Percentiles rank a stretch among this genome's conserved stretches.
phyloP scores from a whole-genome alignment of 2,888 invertebrate genomes.

The Pheosia gnoma region DNA sequence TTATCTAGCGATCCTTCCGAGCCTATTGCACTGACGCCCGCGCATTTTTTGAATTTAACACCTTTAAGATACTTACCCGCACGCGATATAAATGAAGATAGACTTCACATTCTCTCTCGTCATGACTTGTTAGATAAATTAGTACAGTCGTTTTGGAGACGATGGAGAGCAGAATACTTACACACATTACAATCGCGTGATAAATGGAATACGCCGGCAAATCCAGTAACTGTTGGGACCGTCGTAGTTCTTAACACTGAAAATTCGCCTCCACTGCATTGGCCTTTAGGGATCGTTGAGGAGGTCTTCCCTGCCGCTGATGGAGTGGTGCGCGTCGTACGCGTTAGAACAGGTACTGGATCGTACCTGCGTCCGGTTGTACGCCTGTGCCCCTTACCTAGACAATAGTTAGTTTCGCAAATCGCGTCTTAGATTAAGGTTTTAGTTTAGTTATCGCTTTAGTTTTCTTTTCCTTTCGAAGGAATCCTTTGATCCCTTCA shows the following conservation, averaged over 20 bases:
- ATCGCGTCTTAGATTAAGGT: background rate
- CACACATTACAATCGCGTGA: slow-evolving; percentile 14
- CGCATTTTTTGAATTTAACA: slow-evolving; percentile 18
- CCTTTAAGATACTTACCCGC: slow-evolving; percentile 18
- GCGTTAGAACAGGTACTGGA: slow-evolving; percentile 13
- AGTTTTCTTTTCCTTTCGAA: background rate
- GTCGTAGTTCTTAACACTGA: slow-evolving; percentile 15
- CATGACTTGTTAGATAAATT: slow-evolving; percentile 16
- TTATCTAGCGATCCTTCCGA: slow-evolving; percentile 7
- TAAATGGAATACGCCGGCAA: slow-evolving; percentile 15
- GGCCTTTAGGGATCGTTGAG: slow-evolving; percentile 18
- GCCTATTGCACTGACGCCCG: slow-evolving; percentile 15
- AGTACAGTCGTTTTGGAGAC: slow-evolving; percentile 19
- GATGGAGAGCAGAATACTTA: slow-evolving; percentile 19
- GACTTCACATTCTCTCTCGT: slow-evolving; percentile 2
- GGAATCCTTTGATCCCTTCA: background rate
- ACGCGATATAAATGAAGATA: background rate
- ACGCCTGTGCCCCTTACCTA: slow-evolving; percentile 6
- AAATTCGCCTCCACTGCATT: slow-evolving; percentile 16
- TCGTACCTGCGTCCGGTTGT: slow-evolving; percentile 13
- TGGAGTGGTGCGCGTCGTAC: slow-evolving; percentile 12
- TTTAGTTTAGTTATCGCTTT: background rate
- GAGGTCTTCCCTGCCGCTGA: slow-evolving; percentile 12
- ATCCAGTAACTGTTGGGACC: slow-evolving; percentile 11
- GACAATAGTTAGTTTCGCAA: slow-evolving; percentile 5